phyloP scores from a whole-genome alignment of 1,140 invertebrate species.

The Aporrectodea caliginosa region DNA sequence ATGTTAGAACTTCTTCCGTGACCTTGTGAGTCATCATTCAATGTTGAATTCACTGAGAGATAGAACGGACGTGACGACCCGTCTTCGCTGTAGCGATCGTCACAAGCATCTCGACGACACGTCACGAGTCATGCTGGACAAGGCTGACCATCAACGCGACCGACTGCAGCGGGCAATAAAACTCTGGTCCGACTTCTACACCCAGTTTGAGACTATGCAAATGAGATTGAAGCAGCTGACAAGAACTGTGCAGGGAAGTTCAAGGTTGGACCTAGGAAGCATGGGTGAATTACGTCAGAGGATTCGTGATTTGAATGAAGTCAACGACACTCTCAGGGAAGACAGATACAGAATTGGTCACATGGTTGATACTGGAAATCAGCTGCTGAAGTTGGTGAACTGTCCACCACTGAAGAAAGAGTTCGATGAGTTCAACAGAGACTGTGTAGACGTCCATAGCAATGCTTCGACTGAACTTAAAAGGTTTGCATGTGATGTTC shows the following conservation, averaged over 20 bases:
- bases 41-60: neutral
- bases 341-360: neutral
- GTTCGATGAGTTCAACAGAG: neutral
- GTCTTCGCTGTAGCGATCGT: neutral
- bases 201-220: neutral
- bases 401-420: neutral
- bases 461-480: neutral
- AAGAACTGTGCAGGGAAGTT: neutral
- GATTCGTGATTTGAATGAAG: neutral
- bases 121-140: neutral
- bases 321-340: neutral
- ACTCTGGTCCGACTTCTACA: neutral
- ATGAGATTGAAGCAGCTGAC: neutral
- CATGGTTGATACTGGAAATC: neutral
- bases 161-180: neutral
- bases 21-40: neutral
- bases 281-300: neutral
- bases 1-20: neutral
- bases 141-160: neutral
- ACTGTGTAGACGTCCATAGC: neutral
- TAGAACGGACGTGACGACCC: neutral
- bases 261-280: neutral
- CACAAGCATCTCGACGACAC: neutral
- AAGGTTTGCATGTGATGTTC: too few relatives aligned
- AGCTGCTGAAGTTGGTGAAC: neutral